Evolutionary conservation across 2,888 invertebrate species (phyloP), one percentile per base, ranked within the genome.

Genomic region (Frankliniella fusca): DNA sequence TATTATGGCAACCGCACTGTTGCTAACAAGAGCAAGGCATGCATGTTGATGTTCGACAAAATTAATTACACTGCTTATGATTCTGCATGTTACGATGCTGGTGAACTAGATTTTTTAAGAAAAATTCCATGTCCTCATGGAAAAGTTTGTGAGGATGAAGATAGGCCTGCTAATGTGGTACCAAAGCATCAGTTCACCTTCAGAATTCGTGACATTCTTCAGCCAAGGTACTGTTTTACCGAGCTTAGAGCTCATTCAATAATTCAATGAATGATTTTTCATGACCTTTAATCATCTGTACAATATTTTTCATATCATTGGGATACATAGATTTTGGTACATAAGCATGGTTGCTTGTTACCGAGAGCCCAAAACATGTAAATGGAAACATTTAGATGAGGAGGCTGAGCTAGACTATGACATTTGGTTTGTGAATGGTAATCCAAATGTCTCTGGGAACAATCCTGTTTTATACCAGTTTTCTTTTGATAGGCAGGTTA

Each of bases 401-500:
- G 87, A 88, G n/a, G 86, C 89, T 48, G 87, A 88, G 81, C 88
- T 96, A 20, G 90, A 93, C 81, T 99, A 98, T 88, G 96, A 99
- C 88, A 94, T 99, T 85, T 97, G 97, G 94, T 91, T 99, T 81
- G 98, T 98, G 11, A 99, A 99, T 89, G 98, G 98, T 48, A 95
- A 96, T 89, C 99, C 99, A 0, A 95, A 95, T 87, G 91, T 93
- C 85, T 95, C 95, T 83, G 92, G 94, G 83, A 94, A 94, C 86
- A 97, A 96, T 88, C 94, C 95, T 83, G 91, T 98, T 86, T 93
- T 95, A 83, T 97, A 97, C 89, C 97, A 99, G 88, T 98, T 98
- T 88, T 98, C 98, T 0, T 98, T 97, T 89, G 98, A 99, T 87
- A 92, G 95, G 87, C 97, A 90, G 88, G 90, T 89, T 84, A 83